Evolutionary conservation across 2,797 vertebrate genomes (phyloP).

Genomic region (Diceros bicornis): DNA sequence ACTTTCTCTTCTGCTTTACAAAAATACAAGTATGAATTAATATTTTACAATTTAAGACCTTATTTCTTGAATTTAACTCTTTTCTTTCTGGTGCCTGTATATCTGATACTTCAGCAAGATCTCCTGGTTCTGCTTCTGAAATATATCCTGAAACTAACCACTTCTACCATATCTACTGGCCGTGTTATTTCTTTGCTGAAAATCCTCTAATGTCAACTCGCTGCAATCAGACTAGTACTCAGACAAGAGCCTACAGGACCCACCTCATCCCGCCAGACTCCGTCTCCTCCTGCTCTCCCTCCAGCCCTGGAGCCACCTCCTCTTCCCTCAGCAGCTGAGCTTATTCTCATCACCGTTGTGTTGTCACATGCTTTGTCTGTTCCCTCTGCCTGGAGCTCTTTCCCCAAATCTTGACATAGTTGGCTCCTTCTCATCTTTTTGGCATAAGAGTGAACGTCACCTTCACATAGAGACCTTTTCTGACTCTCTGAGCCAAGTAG

Average conservation of each 20-base stretch:
- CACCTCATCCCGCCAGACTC: neutral
- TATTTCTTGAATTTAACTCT: constrained; percentile 15
- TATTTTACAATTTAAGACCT: neutral
- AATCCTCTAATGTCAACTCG: neutral
- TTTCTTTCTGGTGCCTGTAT: neutral
- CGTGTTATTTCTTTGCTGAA: neutral
- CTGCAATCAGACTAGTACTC: neutral
- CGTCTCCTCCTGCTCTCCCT: neutral
- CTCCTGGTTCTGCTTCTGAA: neutral
- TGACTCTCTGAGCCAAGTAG: neutral
- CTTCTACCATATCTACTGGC: neutral
- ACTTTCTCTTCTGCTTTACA: constrained; percentile 6
- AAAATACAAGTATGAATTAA: constrained; percentile 6
- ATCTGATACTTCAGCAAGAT: neutral
- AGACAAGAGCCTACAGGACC: neutral
- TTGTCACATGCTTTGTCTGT: neutral
- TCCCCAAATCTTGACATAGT: neutral
- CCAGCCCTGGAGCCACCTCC: neutral
- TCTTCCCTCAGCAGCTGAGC: neutral
- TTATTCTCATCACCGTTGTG: neutral
- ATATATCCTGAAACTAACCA: neutral
- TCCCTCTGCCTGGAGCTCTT: neutral
- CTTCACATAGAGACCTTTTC: neutral
- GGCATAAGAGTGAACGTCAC: neutral
- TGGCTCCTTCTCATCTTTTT: neutral